These are phyloP conservation scores for Junonia oenone DNA, from an alignment of 2,888 invertebrate genomes.

Conservation along the genomic window DNA sequence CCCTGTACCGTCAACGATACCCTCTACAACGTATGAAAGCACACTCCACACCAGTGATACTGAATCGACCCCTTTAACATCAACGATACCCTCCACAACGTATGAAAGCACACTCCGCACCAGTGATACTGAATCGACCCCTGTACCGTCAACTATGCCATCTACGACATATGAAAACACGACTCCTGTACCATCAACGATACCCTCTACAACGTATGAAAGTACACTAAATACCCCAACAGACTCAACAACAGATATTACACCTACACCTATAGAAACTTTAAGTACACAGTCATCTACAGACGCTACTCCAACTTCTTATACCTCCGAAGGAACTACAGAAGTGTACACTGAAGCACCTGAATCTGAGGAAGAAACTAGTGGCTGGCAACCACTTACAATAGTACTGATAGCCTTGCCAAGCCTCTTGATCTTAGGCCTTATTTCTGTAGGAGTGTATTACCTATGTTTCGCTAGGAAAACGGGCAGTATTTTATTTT, in stretches of 20 bases:
- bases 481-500: neutral
- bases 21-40: neutral
- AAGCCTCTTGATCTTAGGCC: neutral
- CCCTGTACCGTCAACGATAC: neutral
- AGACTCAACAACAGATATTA: neutral
- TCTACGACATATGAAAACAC: neutral
- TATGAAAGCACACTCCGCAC: neutral
- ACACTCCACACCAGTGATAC: neutral
- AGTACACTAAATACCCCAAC: neutral
- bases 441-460: slow-evolving; percentile 2
- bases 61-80: neutral
- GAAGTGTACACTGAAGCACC: neutral
- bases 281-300: neutral
- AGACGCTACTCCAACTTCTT: neutral
- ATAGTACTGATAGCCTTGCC: neutral
- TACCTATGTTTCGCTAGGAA: neutral
- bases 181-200: neutral
- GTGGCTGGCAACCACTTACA: slow-evolving; percentile 1
- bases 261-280: neutral
- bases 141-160: neutral
- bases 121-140: neutral
- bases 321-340: neutral
- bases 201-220: too few species aligned
- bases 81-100: too few species aligned
- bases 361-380: neutral